These are phyloP conservation scores for Petrocephalus schoutedeni DNA, from an alignment of 2,797 vertebrate species.

Conservation along the genomic window DNA sequence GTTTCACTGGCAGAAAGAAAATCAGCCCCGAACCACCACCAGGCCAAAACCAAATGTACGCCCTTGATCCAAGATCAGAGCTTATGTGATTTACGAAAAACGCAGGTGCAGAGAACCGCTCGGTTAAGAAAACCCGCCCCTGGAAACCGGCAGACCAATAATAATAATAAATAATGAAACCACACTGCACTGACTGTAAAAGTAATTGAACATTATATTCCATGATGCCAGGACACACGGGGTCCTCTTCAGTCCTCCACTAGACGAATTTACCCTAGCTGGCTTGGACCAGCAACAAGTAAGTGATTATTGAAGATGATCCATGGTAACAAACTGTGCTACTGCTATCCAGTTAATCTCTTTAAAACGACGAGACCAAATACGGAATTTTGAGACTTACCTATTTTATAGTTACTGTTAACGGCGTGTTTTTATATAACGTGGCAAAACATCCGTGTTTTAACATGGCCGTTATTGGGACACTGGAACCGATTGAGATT, in stretches of 20 bases:
- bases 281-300: not conserved
- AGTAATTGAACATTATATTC: not conserved
- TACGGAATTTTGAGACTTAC: conserved; percentile 32
- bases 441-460: conserved; percentile 34
- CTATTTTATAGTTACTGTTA: conserved; percentile 47
- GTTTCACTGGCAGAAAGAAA: not conserved
- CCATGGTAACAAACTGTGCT: not conserved
- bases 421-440: not conserved
- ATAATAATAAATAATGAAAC: not conserved
- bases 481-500: conserved; percentile 6
- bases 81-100: not conserved
- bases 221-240: not conserved
- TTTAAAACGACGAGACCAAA: not conserved
- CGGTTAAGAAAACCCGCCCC: not conserved
- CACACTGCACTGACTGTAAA: not conserved
- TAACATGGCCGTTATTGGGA: conserved; percentile 9
- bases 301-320: conserved; percentile 24
- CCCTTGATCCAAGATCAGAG: not conserved
- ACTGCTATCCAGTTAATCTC: conserved; percentile 5
- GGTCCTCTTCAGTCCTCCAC: not conserved
- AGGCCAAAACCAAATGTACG: not conserved
- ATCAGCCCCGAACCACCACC: not conserved
- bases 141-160: not conserved
- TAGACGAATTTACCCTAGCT: not conserved
- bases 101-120: not conserved